A percentile compares a stretch with the other conserved stretches of the same genome.
Evolutionary conservation across 2,113 vertebrate species (phyloP).

Genomic region (Asarcornis scutulata): DNA sequence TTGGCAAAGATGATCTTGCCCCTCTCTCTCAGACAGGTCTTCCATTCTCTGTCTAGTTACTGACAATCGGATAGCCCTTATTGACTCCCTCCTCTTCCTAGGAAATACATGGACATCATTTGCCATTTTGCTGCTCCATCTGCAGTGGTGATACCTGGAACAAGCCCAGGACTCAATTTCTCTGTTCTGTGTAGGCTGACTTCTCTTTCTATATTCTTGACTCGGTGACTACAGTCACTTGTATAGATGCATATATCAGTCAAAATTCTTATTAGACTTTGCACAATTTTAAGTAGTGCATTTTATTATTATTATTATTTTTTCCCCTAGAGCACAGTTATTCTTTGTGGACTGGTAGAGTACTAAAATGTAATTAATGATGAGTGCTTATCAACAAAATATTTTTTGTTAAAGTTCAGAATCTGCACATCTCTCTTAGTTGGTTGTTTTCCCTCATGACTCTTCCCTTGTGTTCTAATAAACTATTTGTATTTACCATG

Average conservation of each 20-base stretch:
- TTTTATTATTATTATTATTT: not conserved
- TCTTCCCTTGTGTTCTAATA: conserved; percentile 28
- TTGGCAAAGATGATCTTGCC: too few relatives aligned
- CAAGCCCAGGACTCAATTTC: not conserved
- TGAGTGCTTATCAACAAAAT: not conserved
- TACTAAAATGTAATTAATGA: not conserved
- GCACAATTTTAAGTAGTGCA: not conserved
- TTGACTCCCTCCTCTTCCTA: not conserved
- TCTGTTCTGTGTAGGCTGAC: not conserved
- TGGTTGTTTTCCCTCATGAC: not conserved
- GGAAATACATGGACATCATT: not conserved
- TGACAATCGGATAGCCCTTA: not conserved
- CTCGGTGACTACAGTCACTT: not conserved
- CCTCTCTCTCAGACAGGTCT: not conserved
- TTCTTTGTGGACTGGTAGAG: not conserved
- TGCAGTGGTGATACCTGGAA: not conserved
- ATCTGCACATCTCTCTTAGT: not conserved
- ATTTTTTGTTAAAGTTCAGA: not conserved
- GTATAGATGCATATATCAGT: too few relatives aligned
- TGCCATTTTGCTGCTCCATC: not conserved
- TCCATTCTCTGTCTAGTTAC: not conserved
- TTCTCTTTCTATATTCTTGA: not conserved
- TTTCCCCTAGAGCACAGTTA: not conserved
- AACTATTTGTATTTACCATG: conserved; percentile 40
- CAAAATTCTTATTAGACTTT: not conserved